Percentiles rank a stretch among this genome's conserved stretches.
Evolutionary conservation across 2,888 invertebrate species (phyloP).

Genomic region (Caenorhabditis imperialis): DNA sequence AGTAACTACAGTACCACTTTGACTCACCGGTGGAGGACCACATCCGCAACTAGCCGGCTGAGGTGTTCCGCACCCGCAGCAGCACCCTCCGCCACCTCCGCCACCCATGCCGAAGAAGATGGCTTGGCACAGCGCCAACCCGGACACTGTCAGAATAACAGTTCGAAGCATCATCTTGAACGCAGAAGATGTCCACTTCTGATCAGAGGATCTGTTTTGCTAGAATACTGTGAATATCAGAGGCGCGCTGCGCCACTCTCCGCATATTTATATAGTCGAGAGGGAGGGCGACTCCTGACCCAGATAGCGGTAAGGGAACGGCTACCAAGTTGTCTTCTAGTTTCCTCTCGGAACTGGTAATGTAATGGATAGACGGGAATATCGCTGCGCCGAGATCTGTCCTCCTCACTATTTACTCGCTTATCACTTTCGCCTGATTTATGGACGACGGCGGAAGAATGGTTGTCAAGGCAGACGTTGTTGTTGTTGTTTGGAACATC

Average conservation of each 20-base stretch:
- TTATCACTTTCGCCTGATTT: conserved; percentile 39
- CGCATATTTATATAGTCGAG: conserved; percentile 42
- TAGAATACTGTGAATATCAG: too few species aligned
- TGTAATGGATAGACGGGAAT: conserved; percentile 22
- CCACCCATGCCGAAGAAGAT: conserved; percentile 55
- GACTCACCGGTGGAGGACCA: conserved; percentile 44
- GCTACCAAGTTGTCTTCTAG: conserved; percentile 32
- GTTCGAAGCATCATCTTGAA: conserved; percentile 22
- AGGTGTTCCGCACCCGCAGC: conserved; percentile 65
- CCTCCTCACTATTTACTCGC: conserved; percentile 36
- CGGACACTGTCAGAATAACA: conserved; percentile 13
- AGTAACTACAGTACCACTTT: too few species aligned
- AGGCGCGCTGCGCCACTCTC: conserved; percentile 33
- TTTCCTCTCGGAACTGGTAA: conserved; percentile 38
- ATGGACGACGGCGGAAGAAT: too few species aligned
- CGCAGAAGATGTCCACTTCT: too few species aligned
- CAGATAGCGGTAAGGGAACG: conserved; percentile 31
- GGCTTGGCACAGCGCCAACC: conserved; percentile 15
- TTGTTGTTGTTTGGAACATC: not conserved
- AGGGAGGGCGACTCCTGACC: conserved; percentile 36
- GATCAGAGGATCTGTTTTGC: not conserved
- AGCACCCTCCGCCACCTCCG: conserved; percentile 59
- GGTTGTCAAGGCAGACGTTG: not conserved
- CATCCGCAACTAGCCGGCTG: conserved; percentile 64
- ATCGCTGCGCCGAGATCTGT: not conserved